Base-by-base conservation (phyloP, 2,797 vertebrate species). In the Enteromius argenteus region DNA sequence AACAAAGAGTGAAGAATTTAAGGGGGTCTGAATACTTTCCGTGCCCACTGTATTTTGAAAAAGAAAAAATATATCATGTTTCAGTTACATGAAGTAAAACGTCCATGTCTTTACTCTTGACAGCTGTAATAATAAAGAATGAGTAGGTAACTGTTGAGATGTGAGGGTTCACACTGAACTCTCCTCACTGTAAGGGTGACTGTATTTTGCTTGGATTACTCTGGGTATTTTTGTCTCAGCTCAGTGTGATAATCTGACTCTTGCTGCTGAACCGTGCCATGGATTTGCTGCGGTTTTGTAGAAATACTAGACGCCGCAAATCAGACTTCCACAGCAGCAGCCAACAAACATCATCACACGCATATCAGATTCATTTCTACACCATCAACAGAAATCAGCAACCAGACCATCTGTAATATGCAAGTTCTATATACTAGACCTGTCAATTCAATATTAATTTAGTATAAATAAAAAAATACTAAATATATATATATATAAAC, bases 251-350 rank as follows among this genome's bases (percentile, higher is more conserved):
- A 73, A 75, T 37, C 27, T 1, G 42, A 78, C 58, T 72, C 44
- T 62, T 78, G n/a, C 19, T 84, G 44, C 53, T 71, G 37, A 60
- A 76, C 46, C 46, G 5, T 77, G 75, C 4, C 56, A 42, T 39
- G 51, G 53, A 15, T 51, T 53, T 35, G 73, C 56, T 37, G 46
- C 15, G 3, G 58, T 35, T 49, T 14, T 32, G 46, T 56, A 21
- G 76, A 72, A 56, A 75, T 9, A 1, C 69, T 10, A 44, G n/a
- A 42, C 62, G 32, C 21, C 11, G 44, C 21, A 66, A 71, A 81
- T 66, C 46, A 17, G 44, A 27, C 49, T 58, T 35, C 64, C n/a
- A 64, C 58, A 42, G 67, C 49, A 74, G 49, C 51, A 2, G 49
- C 44, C 81, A 74, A 53, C 79, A 67, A 23, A 37, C 13, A 27